Base-by-base conservation (phyloP, 2,113 vertebrate genomes). In the Taurulus bubalis region DNA sequence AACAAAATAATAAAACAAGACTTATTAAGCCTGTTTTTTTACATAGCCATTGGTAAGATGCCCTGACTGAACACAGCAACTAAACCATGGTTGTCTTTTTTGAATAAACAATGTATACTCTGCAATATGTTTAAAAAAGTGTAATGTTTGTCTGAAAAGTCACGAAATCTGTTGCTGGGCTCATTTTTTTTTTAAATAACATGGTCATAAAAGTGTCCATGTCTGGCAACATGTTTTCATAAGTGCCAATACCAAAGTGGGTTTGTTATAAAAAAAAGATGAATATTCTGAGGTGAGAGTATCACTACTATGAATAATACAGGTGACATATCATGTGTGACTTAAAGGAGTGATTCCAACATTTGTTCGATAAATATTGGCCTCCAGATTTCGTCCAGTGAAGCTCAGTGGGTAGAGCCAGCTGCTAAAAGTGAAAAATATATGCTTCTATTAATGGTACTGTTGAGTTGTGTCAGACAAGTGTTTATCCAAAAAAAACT, bases 281-380 rank as follows among this genome's bases (percentile, higher is more conserved):
- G 4, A 32, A 32, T 67, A 11, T 62, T 73, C 34, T 63, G 22
- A 45, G 36, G 6, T 71, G 51, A 16, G 55, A 71, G 24, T 34
- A 40, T 8, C 59, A 49, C 14, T 49, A 49, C 18, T 22, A 49
- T 20, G 42, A 70, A 60, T 15, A 36, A 24, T 40, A 0, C 63
- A 30, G 32, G 10, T 5, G 26, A n/a, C 55, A 65, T 15, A 71
- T 51, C 28, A 24, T 36, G 45, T 10, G 30, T 70, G 34, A 64
- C 59, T 51, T 51, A 78, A 7, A 49, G 55, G n/a, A 47, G 36
- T 8, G 24, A 74, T 66, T n/a, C 75, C 58, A 15, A 45, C 16
- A n/a, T 71, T n/a, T n/a, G 60, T 75, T 66, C 59, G 59, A 79
- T 32, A 45, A 65, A 58, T 53, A 55, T 36, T 4, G 20, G 45